Conservation (phyloP, 2,888 invertebrate species). For the Gastracanthus pulcherrimus region DNA sequence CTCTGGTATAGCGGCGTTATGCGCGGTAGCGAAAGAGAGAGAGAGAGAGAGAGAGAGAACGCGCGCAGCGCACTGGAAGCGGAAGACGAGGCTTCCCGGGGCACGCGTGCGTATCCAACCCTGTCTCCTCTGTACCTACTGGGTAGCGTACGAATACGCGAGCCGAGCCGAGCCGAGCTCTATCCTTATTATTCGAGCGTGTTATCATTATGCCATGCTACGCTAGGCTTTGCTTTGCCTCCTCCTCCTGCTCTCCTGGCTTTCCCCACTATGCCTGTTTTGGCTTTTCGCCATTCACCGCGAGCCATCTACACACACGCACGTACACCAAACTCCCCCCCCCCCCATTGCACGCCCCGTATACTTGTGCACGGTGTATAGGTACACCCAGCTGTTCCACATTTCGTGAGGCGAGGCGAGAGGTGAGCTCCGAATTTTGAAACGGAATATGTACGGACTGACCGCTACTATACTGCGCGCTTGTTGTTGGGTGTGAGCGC, state of each 20-base stretch:
- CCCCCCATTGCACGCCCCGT: too few relatives aligned
- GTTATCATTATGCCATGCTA: conserved; percentile 74
- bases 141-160: conserved; percentile 26
- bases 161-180: conserved; percentile 57
- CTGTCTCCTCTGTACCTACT: conserved; percentile 72
- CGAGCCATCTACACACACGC: too few relatives aligned
- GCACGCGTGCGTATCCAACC: conserved; percentile 78
- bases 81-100: conserved; percentile 74
- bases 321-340: too few relatives aligned
- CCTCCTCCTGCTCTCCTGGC: too few relatives aligned
- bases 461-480: background rate
- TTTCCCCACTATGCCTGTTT: background rate
- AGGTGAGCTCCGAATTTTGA: background rate
- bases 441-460: background rate
- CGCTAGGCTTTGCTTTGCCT: conserved; percentile 66
- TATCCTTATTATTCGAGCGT: conserved; percentile 76
- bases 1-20: background rate
- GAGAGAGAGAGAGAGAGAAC: too few relatives aligned
- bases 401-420: conserved; percentile 28
- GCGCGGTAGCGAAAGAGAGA: conserved; percentile 6
- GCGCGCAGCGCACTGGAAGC: conserved; percentile 63
- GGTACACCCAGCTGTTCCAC: conserved; percentile 47
- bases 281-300: conserved; percentile 4
- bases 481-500: background rate
- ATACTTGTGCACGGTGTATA: background rate